Percentiles rank a stretch among this genome's conserved stretches.
Conservation (phyloP, 2,888 invertebrate species). For the Thumatha senex region DNA sequence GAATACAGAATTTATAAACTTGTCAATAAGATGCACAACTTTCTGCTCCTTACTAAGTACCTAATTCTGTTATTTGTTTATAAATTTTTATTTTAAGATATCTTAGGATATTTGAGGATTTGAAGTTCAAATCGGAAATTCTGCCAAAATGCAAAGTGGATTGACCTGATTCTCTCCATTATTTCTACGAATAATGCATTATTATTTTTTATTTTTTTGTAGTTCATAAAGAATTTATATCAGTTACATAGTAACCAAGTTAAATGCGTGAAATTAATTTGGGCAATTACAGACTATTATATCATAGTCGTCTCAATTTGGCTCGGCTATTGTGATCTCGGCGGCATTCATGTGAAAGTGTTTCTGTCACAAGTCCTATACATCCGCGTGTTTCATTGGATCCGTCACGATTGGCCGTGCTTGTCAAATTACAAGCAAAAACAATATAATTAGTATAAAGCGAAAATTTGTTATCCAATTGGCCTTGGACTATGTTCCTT, state of each 20-base stretch:
- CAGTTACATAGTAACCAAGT: constrained; percentile 28
- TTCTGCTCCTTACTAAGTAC: too few relatives aligned
- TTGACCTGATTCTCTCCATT: background rate
- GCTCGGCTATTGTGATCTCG: constrained; percentile 47
- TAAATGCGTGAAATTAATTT: constrained; percentile 46
- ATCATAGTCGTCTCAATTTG: constrained; percentile 60
- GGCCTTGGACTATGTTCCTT: constrained; percentile 78
- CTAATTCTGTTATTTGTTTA: too few relatives aligned
- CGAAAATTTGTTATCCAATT: constrained; percentile 81
- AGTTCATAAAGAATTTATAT: constrained; percentile 14
- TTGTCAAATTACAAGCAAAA: too few relatives aligned
- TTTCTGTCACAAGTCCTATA: constrained; percentile 54
- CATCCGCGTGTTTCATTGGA: constrained; percentile 66
- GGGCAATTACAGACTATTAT: constrained; percentile 51
- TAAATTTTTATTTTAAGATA: too few relatives aligned
- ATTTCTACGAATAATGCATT: background rate
- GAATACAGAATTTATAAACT: too few relatives aligned
- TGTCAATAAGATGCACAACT: too few relatives aligned
- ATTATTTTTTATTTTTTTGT: background rate
- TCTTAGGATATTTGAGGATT: background rate
- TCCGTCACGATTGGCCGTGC: constrained; percentile 73
- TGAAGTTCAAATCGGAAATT: background rate
- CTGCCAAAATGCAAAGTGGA: background rate
- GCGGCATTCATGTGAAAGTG: constrained; percentile 64
- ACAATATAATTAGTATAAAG: constrained; percentile 81